Conservation (phyloP, 2,888 invertebrate species). For the Petrolisthes manimaculis region DNA sequence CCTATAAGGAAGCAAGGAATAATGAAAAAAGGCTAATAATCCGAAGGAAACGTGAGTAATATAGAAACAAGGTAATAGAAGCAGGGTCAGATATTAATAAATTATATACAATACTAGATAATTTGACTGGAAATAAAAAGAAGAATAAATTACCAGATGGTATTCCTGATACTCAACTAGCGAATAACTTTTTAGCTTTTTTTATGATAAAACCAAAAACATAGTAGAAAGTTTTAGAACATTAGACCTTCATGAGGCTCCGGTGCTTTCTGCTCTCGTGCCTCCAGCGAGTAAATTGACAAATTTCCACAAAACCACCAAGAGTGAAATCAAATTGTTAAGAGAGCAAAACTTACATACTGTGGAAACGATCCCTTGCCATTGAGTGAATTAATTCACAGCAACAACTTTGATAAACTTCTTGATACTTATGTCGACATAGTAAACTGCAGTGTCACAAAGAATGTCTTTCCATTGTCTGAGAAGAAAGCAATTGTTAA, state of each 20-base stretch:
- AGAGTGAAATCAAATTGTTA: not conserved
- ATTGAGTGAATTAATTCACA: not conserved
- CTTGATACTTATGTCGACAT: not conserved
- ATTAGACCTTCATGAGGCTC: not conserved
- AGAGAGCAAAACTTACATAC: not conserved
- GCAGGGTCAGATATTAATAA: not conserved
- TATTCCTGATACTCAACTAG: not conserved
- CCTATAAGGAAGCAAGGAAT: not conserved
- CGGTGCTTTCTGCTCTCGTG: not conserved
- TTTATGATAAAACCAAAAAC: not conserved
- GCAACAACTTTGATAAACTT: not conserved
- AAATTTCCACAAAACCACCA: not conserved
- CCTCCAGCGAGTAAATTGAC: not conserved
- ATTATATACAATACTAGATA: not conserved
- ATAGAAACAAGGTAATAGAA: not conserved
- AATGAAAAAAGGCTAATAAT: not conserved
- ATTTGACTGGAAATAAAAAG: not conserved
- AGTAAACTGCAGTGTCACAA: not conserved
- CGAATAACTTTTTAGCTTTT: not conserved
- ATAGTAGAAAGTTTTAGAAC: not conserved
- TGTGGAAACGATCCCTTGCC: not conserved
- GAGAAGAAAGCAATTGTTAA: slow-evolving; percentile 20
- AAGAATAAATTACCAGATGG: not conserved
- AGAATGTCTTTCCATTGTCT: not conserved
- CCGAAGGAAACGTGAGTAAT: not conserved